These are phyloP conservation scores for Steinernema carpocapsae DNA, from an alignment of 2,888 invertebrate genomes.

Conservation along the genomic window DNA sequence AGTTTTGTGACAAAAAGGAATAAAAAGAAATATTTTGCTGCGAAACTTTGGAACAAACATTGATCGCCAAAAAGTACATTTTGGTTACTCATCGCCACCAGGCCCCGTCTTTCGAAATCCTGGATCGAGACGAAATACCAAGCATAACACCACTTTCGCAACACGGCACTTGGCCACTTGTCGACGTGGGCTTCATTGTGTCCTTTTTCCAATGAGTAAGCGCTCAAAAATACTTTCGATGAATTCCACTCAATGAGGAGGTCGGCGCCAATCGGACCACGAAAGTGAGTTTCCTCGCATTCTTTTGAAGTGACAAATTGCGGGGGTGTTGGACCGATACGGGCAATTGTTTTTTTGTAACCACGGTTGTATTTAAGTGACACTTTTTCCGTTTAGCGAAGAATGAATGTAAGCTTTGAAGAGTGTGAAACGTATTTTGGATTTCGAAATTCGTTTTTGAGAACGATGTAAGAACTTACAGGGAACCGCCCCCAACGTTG, in stretches of 20 bases:
- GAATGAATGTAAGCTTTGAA: no score
- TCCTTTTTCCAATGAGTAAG: background rate
- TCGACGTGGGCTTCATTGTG: no score
- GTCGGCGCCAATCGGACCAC: no score
- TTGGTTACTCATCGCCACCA: background rate
- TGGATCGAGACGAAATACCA: background rate
- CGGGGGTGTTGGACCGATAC: no score
- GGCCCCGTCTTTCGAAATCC: conserved; percentile 18
- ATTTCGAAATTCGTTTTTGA: conserved; percentile 35
- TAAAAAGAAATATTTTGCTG: no score
- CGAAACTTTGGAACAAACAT: no score
- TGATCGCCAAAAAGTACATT: background rate
- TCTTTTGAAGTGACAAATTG: background rate
- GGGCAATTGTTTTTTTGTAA: no score
- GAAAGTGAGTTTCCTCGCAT: background rate
- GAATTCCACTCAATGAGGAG: background rate
- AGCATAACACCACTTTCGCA: conserved; percentile 18
- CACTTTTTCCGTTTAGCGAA: no score
- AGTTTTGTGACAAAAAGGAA: no score
- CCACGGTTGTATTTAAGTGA: no score
- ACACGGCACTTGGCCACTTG: background rate
- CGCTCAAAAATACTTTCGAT: background rate
- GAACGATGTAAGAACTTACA: conserved; percentile 16
- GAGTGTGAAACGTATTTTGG: conserved; percentile 8
- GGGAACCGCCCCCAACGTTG: conserved; percentile 25